These are phyloP conservation scores for Cerastoderma edule DNA, from an alignment of 2,888 invertebrate genomes.

Conservation along the genomic window DNA sequence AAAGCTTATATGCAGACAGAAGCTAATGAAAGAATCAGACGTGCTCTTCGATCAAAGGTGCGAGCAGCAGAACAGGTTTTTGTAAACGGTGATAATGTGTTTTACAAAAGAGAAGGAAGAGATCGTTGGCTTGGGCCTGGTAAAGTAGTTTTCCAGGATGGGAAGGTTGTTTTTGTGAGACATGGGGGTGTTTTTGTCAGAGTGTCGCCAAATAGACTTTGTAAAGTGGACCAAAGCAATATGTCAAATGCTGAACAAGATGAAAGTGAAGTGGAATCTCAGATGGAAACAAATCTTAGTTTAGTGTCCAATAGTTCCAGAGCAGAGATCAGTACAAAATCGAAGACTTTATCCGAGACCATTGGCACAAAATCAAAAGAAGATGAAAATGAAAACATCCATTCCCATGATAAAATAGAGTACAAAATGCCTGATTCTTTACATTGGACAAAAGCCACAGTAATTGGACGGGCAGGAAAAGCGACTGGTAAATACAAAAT, in stretches of 20 bases:
- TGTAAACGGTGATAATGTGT: constrained; percentile 61
- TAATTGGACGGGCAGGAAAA: constrained; percentile 48
- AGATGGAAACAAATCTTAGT: no score
- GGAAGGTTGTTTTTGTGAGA: constrained; percentile 63
- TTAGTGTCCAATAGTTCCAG: no score
- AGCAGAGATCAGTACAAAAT: neutral
- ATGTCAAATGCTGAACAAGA: neutral
- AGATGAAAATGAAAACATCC: no score
- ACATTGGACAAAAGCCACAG: constrained; percentile 35
- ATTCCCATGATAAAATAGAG: constrained; percentile 38
- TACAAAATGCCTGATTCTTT: constrained; percentile 31
- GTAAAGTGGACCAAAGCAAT: constrained; percentile 12
- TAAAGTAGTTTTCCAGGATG: constrained; percentile 67
- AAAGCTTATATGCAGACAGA: constrained; percentile 58
- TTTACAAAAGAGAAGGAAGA: constrained; percentile 58
- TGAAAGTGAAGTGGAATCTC: neutral
- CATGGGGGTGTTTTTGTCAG: constrained; percentile 64
- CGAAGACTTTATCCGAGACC: neutral
- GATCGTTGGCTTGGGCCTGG: constrained; percentile 50
- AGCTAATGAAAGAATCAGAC: constrained; percentile 53
- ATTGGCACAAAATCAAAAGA: constrained; percentile 8
- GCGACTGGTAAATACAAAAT: constrained; percentile 37
- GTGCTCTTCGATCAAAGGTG: constrained; percentile 56
- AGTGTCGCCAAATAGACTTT: constrained; percentile 63
- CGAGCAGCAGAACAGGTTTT: constrained; percentile 58